Evolutionary conservation across 2,797 vertebrate genomes (phyloP).

Genomic region (Cichlasoma orientale): DNA sequence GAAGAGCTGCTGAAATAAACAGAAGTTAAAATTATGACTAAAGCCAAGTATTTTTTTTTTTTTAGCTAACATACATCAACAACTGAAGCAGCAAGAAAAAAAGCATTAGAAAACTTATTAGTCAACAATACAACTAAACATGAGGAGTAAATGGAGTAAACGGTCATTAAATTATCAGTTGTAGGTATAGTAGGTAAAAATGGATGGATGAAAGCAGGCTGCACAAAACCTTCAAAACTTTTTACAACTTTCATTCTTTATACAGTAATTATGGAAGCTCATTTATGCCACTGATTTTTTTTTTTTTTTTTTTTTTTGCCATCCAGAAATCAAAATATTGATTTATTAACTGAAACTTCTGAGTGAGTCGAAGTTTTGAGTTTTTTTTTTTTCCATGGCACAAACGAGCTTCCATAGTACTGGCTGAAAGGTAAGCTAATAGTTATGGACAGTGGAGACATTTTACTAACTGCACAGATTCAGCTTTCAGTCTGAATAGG

Average conservation of each 20-base stretch:
- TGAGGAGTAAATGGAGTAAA: not conserved
- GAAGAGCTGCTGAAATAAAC: not conserved
- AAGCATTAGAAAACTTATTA: no score
- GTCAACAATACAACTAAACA: not conserved
- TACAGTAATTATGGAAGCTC: not conserved
- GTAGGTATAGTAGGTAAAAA: not conserved
- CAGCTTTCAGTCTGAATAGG: not conserved
- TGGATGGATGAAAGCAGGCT: not conserved
- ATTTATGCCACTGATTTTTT: no score
- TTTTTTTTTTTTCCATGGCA: not conserved
- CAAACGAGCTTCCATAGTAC: not conserved
- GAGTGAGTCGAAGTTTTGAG: not conserved
- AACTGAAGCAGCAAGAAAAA: not conserved
- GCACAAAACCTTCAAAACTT: not conserved
- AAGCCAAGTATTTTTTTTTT: not conserved
- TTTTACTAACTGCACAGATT: not conserved
- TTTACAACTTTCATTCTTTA: not conserved
- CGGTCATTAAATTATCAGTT: not conserved
- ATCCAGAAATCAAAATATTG: no score
- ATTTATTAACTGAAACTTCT: no score
- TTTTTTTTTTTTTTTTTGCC: no score
- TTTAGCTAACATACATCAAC: not conserved
- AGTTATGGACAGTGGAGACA: not conserved
- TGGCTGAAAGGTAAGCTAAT: not conserved
- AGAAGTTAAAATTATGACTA: not conserved